Conservation (phyloP, 2,797 vertebrate genomes). For the Alca torda region DNA sequence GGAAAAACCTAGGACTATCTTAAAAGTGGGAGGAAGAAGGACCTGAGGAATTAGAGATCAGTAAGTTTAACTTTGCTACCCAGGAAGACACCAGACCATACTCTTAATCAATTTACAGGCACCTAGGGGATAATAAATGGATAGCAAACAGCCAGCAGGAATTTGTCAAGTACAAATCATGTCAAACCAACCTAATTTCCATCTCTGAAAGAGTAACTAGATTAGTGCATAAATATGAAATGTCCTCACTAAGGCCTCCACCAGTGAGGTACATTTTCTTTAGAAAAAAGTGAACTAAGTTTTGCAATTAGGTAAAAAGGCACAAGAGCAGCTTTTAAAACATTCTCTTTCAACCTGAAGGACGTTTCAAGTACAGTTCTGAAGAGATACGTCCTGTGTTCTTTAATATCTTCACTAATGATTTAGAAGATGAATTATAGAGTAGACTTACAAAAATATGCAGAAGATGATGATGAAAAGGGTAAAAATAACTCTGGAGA, state of each 20-base stretch:
- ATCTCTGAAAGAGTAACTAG: background rate
- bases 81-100: background rate
- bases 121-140: background rate
- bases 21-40: background rate
- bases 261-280: background rate
- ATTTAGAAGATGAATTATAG: background rate
- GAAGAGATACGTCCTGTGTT: background rate
- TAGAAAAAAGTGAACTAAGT: background rate
- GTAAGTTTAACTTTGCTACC: background rate
- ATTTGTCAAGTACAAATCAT: background rate
- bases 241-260: background rate
- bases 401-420: background rate
- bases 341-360: background rate
- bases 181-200: background rate
- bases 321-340: background rate
- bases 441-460: background rate
- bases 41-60: background rate
- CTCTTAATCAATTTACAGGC: background rate
- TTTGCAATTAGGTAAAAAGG: background rate
- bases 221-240: background rate
- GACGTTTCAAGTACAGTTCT: background rate
- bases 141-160: background rate
- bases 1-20: background rate
- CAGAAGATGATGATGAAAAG: background rate
- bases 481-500: constrained; percentile 1